Percentiles rank a stretch among this genome's conserved stretches.
Conservation (phyloP, 2,888 invertebrate species). For the Dasypogon diadema region DNA sequence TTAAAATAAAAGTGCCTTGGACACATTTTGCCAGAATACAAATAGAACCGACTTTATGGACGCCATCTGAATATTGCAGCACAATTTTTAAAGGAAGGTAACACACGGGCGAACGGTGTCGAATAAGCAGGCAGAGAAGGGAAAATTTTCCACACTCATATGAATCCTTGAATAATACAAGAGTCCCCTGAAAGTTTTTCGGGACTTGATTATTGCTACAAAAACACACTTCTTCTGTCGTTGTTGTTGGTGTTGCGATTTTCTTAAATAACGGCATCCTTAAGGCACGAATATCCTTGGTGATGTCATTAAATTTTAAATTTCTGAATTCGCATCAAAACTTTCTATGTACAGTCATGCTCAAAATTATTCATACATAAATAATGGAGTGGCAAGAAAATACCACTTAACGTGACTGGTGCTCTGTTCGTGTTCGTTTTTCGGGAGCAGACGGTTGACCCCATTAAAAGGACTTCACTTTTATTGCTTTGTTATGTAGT, state of each 20-base stretch:
- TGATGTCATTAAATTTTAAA: constrained; percentile 28
- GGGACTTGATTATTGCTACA: background rate
- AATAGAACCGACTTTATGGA: background rate
- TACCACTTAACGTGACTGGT: background rate
- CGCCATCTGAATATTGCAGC: background rate
- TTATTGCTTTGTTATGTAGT: no score
- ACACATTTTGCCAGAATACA: background rate
- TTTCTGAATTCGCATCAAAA: background rate
- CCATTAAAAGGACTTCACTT: constrained; percentile 2
- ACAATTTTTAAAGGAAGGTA: background rate
- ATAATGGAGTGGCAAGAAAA: background rate
- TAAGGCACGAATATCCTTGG: constrained; percentile 24
- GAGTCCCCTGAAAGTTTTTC: background rate
- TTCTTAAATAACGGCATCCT: constrained; percentile 24
- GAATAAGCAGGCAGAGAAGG: background rate
- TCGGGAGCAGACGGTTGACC: constrained; percentile 25
- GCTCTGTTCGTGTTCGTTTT: constrained; percentile 6
- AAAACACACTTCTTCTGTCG: no score
- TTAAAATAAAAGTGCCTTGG: background rate
- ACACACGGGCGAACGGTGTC: background rate
- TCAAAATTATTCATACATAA: constrained; percentile 26
- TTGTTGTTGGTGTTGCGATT: background rate
- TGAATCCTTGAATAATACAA: background rate
- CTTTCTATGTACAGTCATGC: constrained; percentile 21
- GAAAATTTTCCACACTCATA: background rate